Base-by-base conservation (phyloP, 2,113 vertebrate species). In the Vicugna pacos region DNA sequence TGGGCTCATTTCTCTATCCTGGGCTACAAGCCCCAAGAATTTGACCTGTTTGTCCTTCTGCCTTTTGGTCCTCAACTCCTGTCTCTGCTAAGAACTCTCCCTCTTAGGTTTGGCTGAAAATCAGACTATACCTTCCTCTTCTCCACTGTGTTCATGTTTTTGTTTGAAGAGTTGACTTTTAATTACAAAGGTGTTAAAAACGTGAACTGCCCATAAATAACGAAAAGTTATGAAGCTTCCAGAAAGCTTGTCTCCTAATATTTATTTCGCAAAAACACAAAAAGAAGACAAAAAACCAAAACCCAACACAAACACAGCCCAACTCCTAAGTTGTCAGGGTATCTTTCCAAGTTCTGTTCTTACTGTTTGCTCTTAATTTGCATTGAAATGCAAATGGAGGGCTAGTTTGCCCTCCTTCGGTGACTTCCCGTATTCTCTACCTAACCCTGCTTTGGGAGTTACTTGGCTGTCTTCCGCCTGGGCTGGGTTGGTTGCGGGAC, bases 141-240 rank as follows among this genome's bases (percentile, higher is more conserved):
- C 26, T 84, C 46, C 22, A 2, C 24, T 81, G 5, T n/a, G 16
- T 32, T 84, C n/a, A 46, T 13, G 50, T 64, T 94, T 80, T 70
- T 64, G 35, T 84, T 93, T 67, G 17, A 72, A 90, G 69, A 30
- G 13, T 69, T 84, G 69, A 62, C 54, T 93, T 92, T 73, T 62
- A 81, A 28, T 32, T 65, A 76, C 19, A 56, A 42, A 93, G n/a
- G 38, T 88, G 32, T 76, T 88, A 79, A 80, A 95, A 83, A 64
- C 15, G 76, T 67, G 91, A 72, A 28, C 11, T 56, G 54, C 20
- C 9, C 24, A 28, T 15, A 56, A 69, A 38, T 87, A 38, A 42
- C 28, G 58, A 14, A 52, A 77, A 90, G 35, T n/a, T 92, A 46
- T 24, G n/a, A 83, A 22, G 30, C 9, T 67, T 67, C 46, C 22